Evolutionary conservation across 1,140 invertebrate genomes (phyloP).

Genomic region (Brachionus asplanchnoidis): DNA sequence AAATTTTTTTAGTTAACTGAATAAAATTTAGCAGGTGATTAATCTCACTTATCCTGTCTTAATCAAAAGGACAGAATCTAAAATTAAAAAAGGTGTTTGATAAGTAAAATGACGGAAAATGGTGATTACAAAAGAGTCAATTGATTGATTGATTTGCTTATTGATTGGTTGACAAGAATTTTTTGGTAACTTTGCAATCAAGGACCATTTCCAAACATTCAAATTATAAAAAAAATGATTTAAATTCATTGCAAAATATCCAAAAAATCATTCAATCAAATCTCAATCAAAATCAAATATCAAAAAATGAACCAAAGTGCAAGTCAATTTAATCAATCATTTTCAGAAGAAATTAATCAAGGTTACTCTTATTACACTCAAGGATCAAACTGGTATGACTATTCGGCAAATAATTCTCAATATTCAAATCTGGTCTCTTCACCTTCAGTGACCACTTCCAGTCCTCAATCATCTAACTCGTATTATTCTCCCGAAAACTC

Average conservation of each 20-base stretch:
- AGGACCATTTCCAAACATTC: neutral
- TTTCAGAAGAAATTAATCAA: neutral
- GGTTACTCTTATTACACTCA: neutral
- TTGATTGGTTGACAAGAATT: neutral
- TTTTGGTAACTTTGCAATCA: neutral
- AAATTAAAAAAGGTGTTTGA: neutral
- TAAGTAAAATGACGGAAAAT: neutral
- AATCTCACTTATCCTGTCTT: too few species aligned
- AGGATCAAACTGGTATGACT: neutral
- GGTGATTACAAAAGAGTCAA: neutral
- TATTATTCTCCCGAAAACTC: neutral
- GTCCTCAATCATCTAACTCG: neutral
- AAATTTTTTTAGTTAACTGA: too few species aligned
- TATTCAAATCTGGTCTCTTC: neutral
- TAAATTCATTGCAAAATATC: neutral
- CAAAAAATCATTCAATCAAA: neutral
- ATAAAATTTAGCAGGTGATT: neutral
- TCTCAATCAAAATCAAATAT: neutral
- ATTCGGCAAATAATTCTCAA: neutral
- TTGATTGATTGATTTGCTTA: neutral
- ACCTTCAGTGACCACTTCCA: neutral
- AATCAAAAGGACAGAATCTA: neutral
- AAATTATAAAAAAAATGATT: neutral
- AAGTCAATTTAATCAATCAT: neutral
- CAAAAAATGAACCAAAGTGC: neutral